phyloP scores from a whole-genome alignment of 2,113 vertebrate species.

The Raja brachyura region DNA sequence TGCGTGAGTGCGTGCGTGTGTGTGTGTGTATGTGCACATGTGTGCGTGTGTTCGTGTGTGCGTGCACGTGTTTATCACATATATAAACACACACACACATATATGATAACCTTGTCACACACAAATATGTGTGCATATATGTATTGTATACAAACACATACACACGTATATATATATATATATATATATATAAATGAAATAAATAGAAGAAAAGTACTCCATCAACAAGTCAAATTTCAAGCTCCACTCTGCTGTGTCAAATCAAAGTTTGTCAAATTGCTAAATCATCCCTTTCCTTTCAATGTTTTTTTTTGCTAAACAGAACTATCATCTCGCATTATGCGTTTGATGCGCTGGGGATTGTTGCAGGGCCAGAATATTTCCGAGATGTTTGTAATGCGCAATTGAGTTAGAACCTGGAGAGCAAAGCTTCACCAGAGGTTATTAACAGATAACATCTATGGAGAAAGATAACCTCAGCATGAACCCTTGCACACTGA shows the following conservation, averaged over 20 bases:
- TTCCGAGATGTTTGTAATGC: not conserved
- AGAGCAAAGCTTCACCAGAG: constrained; percentile 60
- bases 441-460: constrained; percentile 77
- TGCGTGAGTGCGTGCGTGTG: too few species aligned
- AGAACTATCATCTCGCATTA: not conserved
- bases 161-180: too few species aligned
- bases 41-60: too few species aligned
- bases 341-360: not conserved
- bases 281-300: not conserved
- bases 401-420: constrained; percentile 43
- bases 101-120: too few species aligned
- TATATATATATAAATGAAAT: too few species aligned
- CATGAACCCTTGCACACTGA: constrained; percentile 77
- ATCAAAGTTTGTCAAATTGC: not conserved
- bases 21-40: too few species aligned
- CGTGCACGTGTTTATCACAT: too few species aligned
- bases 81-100: too few species aligned
- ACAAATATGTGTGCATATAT: too few species aligned
- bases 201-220: not conserved
- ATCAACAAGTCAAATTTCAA: not conserved
- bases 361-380: not conserved
- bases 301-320: not conserved
- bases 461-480: constrained; percentile 66
- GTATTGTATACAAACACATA: too few species aligned
- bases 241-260: not conserved